These are phyloP conservation scores for Castor canadensis DNA, from an alignment of 2,113 vertebrate species.

Conservation along the genomic window DNA sequence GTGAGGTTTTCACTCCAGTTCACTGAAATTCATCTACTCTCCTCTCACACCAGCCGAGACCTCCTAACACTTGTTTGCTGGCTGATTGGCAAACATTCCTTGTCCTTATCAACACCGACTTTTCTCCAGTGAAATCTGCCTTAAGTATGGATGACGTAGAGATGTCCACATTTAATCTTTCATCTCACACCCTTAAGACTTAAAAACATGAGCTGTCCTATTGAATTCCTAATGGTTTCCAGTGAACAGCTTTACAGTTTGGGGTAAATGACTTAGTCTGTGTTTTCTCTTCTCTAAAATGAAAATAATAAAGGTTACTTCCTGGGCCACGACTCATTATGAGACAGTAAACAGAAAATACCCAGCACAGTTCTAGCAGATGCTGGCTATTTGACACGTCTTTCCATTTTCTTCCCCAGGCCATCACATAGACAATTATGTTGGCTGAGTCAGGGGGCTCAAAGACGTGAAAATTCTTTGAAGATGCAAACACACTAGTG, in stretches of 20 bases:
- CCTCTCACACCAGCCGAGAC: not conserved
- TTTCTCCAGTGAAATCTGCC: not conserved
- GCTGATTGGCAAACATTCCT: not conserved
- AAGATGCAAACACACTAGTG: not conserved
- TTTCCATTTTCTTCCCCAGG: not conserved
- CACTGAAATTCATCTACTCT: not conserved
- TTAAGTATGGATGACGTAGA: not conserved
- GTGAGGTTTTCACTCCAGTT: not conserved
- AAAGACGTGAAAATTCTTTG: not conserved
- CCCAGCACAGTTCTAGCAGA: not conserved
- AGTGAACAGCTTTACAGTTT: not conserved
- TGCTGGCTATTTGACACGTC: not conserved
- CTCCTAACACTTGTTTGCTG: accelerated
- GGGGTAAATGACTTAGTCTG: not conserved
- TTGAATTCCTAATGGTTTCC: not conserved
- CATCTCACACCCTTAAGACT: not conserved
- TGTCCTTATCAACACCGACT: not conserved
- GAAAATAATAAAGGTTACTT: not conserved
- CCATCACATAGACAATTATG: not conserved
- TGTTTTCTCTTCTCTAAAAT: not conserved
- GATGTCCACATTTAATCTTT: not conserved
- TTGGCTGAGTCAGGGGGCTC: not conserved
- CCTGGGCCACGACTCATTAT: not conserved
- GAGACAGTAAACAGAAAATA: not conserved
- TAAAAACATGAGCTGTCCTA: not conserved